Conservation (phyloP, 2,113 vertebrate genomes). For the Pterocles gutturalis region DNA sequence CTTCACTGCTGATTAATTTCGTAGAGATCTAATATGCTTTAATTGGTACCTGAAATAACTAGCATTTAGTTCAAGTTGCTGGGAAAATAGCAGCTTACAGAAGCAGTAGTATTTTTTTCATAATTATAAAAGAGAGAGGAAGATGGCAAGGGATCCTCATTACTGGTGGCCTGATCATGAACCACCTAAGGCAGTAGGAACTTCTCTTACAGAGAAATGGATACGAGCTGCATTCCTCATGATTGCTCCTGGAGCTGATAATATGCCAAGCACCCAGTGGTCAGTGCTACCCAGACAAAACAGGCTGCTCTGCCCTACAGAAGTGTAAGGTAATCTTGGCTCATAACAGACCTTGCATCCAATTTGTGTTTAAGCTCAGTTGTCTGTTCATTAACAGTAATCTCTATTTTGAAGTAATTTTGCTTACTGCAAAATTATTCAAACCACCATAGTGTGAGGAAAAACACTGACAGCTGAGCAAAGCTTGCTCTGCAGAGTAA, state of each 20-base stretch:
- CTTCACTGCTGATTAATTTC: not conserved
- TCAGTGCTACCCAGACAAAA: not conserved
- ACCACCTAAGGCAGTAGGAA: not conserved
- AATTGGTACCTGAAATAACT: not conserved
- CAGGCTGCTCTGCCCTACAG: not conserved
- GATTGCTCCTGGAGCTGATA: not conserved
- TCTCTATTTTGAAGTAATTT: not conserved
- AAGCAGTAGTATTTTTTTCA: not conserved
- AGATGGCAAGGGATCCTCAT: not conserved
- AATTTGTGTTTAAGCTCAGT: not conserved
- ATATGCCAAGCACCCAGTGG: not conserved
- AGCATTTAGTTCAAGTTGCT: not conserved
- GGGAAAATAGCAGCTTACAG: not conserved
- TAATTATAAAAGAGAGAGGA: not conserved
- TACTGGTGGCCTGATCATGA: not conserved
- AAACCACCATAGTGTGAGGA: not conserved
- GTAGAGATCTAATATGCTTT: not conserved
- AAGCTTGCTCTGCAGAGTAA: not conserved
- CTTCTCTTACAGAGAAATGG: not conserved
- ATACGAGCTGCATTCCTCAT: not conserved
- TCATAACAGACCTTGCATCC: not conserved
- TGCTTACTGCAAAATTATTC: not conserved
- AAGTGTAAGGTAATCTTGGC: not conserved
- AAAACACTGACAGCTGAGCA: conserved; percentile 4
- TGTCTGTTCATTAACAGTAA: not conserved